These are phyloP conservation scores for Apeira syringaria DNA, from an alignment of 2,888 invertebrate species.

Conservation along the genomic window DNA sequence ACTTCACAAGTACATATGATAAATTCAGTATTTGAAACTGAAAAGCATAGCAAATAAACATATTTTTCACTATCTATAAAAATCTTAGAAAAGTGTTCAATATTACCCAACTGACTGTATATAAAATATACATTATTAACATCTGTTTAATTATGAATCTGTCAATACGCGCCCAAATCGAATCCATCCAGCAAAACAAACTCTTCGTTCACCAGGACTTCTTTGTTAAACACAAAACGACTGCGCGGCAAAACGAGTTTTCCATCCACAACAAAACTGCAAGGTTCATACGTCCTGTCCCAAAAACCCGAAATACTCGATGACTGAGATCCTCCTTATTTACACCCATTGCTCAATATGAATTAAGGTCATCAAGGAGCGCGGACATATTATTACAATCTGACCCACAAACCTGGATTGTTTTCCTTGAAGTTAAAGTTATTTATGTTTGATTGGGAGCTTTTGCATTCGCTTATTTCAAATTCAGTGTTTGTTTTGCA, in stretches of 20 bases:
- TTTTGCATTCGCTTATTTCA: background rate
- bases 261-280: background rate
- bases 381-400: background rate
- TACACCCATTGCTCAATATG: constrained; percentile 9
- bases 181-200: too few species aligned
- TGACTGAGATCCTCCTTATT: constrained; percentile 4
- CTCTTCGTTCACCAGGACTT: background rate
- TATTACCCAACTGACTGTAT: too few species aligned
- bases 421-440: constrained; percentile 5
- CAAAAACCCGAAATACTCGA: constrained; percentile 1
- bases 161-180: too few species aligned
- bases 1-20: too few species aligned
- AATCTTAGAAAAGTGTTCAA: too few species aligned
- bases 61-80: too few species aligned
- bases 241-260: background rate
- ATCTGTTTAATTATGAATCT: too few species aligned
- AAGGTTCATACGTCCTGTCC: constrained; percentile 1
- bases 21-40: too few species aligned
- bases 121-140: too few species aligned
- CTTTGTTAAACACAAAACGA: background rate
- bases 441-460: background rate
- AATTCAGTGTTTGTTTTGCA: background rate
- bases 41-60: too few species aligned
- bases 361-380: constrained; percentile 12
- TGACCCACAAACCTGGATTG: constrained; percentile 7